Conservation (phyloP, 2,888 invertebrate species). For the Himalopsyche japonica region DNA sequence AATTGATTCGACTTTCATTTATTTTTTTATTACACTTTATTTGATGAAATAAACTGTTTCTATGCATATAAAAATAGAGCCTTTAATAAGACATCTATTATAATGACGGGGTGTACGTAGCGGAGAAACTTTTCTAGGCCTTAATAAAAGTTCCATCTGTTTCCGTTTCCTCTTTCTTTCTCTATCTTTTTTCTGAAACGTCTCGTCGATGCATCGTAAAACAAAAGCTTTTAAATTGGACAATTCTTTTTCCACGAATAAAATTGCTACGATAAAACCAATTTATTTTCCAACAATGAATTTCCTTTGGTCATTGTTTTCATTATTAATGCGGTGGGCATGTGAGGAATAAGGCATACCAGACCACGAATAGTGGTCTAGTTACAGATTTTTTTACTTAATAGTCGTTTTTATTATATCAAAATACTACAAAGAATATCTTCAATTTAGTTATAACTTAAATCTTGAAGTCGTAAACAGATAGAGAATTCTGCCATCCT, state of each 20-base stretch:
- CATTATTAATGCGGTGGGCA: not conserved
- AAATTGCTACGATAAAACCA: not conserved
- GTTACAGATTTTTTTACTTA: not conserved
- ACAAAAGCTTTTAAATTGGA: not conserved
- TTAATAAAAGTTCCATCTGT: not conserved
- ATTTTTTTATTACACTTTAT: too few relatives aligned
- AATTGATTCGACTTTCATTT: too few relatives aligned
- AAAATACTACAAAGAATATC: too few relatives aligned
- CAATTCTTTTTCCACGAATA: not conserved
- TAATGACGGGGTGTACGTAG: too few relatives aligned
- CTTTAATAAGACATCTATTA: too few relatives aligned
- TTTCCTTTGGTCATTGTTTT: not conserved
- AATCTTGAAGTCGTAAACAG: too few relatives aligned
- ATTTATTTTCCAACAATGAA: not conserved
- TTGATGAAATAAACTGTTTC: too few relatives aligned
- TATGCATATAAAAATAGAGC: too few relatives aligned
- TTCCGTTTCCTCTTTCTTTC: not conserved
- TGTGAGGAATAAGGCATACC: not conserved
- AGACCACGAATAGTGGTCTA: not conserved
- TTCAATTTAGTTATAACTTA: too few relatives aligned
- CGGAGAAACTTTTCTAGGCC: not conserved
- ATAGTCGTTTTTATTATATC: too few relatives aligned
- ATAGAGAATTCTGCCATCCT: too few relatives aligned
- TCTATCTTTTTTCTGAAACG: not conserved
- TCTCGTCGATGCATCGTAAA: not conserved